Conservation (phyloP, 2,888 invertebrate species). For the Caenorhabditis panamensis region DNA sequence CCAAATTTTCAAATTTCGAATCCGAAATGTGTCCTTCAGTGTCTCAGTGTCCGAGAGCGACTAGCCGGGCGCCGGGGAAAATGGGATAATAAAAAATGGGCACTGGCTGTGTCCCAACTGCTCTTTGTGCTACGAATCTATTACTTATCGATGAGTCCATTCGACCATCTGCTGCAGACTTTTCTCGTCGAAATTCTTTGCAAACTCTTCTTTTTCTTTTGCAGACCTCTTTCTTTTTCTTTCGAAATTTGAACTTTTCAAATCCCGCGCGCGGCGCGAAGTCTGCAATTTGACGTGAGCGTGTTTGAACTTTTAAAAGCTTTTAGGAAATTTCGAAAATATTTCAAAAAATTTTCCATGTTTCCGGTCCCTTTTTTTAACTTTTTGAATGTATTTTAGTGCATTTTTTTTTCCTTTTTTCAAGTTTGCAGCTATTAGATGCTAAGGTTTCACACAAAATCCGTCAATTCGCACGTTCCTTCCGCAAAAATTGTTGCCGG, state of each 20-base stretch:
- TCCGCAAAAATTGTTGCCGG: slow-evolving; percentile 8
- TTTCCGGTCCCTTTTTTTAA: neutral
- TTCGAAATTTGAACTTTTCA: slow-evolving; percentile 3
- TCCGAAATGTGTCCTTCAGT: slow-evolving; percentile 7
- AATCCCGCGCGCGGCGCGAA: neutral
- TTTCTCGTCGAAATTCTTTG: slow-evolving; percentile 20
- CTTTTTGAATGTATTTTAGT: neutral
- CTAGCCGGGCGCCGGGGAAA: slow-evolving; percentile 18
- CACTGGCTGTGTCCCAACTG: slow-evolving; percentile 8
- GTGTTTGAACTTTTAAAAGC: neutral
- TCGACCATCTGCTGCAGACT: slow-evolving; percentile 9
- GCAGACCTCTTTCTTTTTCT: too few relatives aligned
- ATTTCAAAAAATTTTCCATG: too few relatives aligned
- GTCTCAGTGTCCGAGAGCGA: slow-evolving; percentile 22
- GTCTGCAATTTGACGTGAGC: slow-evolving; percentile 2
- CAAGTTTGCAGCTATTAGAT: neutral
- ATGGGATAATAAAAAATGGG: slow-evolving; percentile 58
- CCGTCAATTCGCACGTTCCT: slow-evolving; percentile 42
- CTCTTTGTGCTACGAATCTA: slow-evolving; percentile 32
- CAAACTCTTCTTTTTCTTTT: slow-evolving; percentile 10
- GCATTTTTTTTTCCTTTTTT: neutral
- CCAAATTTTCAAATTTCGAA: neutral
- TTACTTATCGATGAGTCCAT: slow-evolving; percentile 53
- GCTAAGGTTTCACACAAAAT: slow-evolving; percentile 16
- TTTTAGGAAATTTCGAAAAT: slow-evolving; percentile 3